phyloP scores from a whole-genome alignment of 2,113 vertebrate species.

The Hypanus sabinus region DNA sequence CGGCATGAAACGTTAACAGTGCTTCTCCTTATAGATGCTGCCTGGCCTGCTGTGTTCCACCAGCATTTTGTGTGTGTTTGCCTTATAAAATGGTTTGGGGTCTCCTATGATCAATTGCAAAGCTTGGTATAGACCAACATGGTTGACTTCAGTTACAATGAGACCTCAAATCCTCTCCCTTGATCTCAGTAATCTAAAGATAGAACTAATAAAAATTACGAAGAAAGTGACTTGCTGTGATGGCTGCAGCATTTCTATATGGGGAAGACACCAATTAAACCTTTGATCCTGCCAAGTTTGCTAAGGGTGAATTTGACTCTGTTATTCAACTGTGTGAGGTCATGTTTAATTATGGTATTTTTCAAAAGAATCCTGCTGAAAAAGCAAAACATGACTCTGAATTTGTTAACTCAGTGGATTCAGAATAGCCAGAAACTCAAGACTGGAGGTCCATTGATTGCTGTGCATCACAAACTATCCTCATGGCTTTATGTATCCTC shows the following conservation, averaged over 20 bases:
- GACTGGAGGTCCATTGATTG: no score
- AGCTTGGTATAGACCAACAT: not conserved
- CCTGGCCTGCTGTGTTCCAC: no score
- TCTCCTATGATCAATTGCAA: not conserved
- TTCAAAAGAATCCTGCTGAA: no score
- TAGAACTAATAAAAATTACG: not conserved
- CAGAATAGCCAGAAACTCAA: no score
- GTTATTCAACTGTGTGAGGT: not conserved
- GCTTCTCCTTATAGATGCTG: no score
- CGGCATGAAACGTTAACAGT: no score
- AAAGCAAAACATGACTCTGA: no score
- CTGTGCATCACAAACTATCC: no score
- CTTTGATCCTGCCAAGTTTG: not conserved
- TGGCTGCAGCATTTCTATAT: not conserved
- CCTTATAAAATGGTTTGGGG: not conserved
- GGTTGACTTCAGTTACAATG: not conserved
- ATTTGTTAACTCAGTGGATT: no score
- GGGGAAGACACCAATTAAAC: not conserved
- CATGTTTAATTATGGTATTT: no score
- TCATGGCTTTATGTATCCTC: no score
- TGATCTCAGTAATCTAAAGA: not conserved
- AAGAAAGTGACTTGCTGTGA: not conserved
- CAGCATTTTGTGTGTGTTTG: no score
- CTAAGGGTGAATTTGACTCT: not conserved
- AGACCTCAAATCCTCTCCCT: not conserved